These are phyloP conservation scores for Galleria mellonella DNA, from an alignment of 1,140 invertebrate genomes.

Conservation along the genomic window DNA sequence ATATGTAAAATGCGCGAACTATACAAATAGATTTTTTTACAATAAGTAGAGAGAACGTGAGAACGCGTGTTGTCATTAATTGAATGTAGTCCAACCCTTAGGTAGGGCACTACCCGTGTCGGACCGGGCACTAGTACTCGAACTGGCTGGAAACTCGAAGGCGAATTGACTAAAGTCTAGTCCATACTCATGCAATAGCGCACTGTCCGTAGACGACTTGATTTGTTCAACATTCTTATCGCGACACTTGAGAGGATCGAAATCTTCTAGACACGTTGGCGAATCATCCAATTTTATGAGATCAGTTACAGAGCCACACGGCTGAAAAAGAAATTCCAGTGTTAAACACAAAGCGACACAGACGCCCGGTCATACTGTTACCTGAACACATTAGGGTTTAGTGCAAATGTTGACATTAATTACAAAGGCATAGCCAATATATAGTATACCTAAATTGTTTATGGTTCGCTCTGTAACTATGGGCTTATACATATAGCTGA, in stretches of 20 bases:
- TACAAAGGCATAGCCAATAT: too few species aligned
- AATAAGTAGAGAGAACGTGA: constrained; percentile 2
- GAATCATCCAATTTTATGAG: constrained; percentile 66
- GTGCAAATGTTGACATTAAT: too few species aligned
- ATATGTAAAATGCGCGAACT: constrained; percentile 11
- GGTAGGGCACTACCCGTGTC: constrained; percentile 21
- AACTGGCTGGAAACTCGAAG: constrained; percentile 34
- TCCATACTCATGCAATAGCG: constrained; percentile 75
- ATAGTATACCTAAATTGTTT: too few species aligned
- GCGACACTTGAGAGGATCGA: constrained; percentile 58
- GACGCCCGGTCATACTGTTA: neutral
- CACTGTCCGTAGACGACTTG: constrained; percentile 63
- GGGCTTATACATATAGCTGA: too few species aligned
- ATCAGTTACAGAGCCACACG: constrained; percentile 52
- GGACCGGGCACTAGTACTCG: constrained; percentile 21
- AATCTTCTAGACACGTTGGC: constrained; percentile 53
- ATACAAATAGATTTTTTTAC: constrained; percentile 21
- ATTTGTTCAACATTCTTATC: constrained; percentile 43
- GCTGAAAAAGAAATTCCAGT: constrained; percentile 54
- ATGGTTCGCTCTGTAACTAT: too few species aligned
- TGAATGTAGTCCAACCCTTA: constrained; percentile 62
- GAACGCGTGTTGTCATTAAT: constrained; percentile 19
- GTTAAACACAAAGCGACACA: constrained; percentile 20
- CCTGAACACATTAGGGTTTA: neutral
- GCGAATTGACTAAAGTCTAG: constrained; percentile 72